Conservation (phyloP, 2,113 vertebrate genomes). For the Columba janthina region DNA sequence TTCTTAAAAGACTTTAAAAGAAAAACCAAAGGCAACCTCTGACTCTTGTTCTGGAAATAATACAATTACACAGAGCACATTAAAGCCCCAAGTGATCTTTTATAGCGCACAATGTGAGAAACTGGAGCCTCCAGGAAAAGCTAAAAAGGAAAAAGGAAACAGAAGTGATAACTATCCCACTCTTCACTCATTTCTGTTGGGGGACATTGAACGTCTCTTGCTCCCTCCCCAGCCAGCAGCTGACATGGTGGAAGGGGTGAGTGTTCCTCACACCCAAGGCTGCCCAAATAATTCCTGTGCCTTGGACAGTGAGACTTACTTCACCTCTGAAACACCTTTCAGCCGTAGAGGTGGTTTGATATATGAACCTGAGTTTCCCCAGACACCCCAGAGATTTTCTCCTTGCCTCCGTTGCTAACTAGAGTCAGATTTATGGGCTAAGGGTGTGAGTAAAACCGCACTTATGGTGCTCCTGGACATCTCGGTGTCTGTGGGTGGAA, state of each 20-base stretch:
- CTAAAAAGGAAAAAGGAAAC: not conserved
- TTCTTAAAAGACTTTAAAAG: slow-evolving; percentile 1
- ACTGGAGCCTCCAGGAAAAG: not conserved
- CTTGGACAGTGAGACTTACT: not conserved
- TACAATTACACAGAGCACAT: slow-evolving; percentile 8
- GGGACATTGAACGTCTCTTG: not conserved
- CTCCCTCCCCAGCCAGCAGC: not conserved
- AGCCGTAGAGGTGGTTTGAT: not conserved
- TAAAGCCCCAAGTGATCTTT: slow-evolving; percentile 6
- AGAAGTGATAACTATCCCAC: not conserved
- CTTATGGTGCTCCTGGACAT: not conserved
- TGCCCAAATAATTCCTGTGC: not conserved
- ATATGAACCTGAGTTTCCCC: not conserved
- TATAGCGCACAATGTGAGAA: not conserved
- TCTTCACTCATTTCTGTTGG: not conserved
- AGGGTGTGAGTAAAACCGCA: not conserved
- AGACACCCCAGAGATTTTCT: not conserved
- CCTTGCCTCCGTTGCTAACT: not conserved
- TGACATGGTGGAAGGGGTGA: not conserved
- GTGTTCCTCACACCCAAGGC: not conserved
- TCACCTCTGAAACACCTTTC: not conserved
- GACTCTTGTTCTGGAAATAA: slow-evolving; percentile 19
- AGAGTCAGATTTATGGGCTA: not conserved
- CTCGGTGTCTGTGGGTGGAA: fast-evolving
- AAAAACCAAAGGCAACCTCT: slow-evolving; percentile 31